Conservation (phyloP, 1,140 invertebrate genomes). For the Eurosta solidaginis region DNA sequence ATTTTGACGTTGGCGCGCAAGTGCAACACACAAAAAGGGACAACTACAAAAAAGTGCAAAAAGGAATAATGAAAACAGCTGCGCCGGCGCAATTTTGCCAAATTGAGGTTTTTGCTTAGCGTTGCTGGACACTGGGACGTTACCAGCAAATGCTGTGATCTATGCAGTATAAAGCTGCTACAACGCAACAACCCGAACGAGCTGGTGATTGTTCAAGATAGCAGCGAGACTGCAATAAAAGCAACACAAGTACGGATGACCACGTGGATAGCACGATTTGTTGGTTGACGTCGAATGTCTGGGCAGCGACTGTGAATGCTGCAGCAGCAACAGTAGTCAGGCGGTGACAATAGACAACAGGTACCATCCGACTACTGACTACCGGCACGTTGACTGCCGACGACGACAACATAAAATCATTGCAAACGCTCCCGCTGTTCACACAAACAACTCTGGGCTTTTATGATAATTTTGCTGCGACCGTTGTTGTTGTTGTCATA, state of each 20-base stretch:
- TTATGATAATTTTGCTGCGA: background rate
- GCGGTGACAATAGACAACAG: background rate
- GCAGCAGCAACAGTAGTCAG: background rate
- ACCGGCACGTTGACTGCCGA: background rate
- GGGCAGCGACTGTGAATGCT: background rate
- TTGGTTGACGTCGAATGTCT: background rate
- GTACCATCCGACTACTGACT: background rate
- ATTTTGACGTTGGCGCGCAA: background rate
- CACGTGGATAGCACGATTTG: background rate
- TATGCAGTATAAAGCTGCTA: too few relatives aligned
- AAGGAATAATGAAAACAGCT: background rate
- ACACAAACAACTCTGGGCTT: background rate
- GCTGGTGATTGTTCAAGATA: background rate
- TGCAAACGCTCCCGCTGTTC: slow-evolving; percentile 1
- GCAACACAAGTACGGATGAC: background rate
- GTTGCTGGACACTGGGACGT: background rate
- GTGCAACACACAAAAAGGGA: background rate
- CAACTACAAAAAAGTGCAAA: background rate
- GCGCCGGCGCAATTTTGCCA: background rate
- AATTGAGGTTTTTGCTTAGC: background rate
- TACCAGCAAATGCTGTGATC: too few relatives aligned
- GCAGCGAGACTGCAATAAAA: background rate
- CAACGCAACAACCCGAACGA: background rate
- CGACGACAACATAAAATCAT: background rate
- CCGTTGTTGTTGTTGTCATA: background rate